phyloP scores from a whole-genome alignment of 37 sponge, comb jelly and placozoan species.

The Dysidea cf. avara region DNA sequence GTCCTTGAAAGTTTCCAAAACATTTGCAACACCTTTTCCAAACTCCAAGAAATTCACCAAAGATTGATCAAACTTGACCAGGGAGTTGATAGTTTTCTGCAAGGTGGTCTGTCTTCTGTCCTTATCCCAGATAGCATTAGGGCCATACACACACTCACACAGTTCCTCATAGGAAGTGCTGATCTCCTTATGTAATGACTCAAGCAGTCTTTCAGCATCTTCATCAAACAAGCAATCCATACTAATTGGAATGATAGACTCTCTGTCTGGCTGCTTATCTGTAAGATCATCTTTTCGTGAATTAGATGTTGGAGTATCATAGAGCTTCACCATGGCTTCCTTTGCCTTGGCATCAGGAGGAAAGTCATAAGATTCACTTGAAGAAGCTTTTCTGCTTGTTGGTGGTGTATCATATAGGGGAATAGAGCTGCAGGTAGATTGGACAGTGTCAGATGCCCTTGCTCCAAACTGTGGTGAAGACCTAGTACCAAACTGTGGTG shows the following conservation, averaged over 20 bases:
- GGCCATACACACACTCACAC: slow-evolving; percentile 56
- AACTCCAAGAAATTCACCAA: slow-evolving; percentile 44
- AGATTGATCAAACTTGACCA: slow-evolving; percentile 41
- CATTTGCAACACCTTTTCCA: slow-evolving; percentile 58
- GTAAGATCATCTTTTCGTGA: no score
- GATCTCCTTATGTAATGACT: slow-evolving; percentile 18
- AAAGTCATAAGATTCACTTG: slow-evolving; percentile 35
- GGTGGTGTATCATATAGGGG: no score
- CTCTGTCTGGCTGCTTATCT: no score
- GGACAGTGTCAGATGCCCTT: no score
- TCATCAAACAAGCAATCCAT: slow-evolving; percentile 55
- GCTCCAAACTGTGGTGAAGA: no score
- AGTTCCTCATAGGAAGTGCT: slow-evolving; percentile 37
- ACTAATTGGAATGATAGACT: no score
- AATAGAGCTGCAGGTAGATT: no score
- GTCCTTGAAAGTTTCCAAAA: slow-evolving; percentile 44
- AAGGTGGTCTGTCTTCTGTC: slow-evolving; percentile 34
- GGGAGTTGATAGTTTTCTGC: slow-evolving; percentile 21
- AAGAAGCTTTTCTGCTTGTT: no score
- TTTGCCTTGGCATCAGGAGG: slow-evolving; percentile 48
- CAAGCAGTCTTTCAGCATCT: slow-evolving; percentile 56
- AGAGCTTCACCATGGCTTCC: slow-evolving; percentile 47
- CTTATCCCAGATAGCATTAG: slow-evolving; percentile 67
- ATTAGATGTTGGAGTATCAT: background rate
- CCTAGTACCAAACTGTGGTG: no score